Conservation (phyloP, 2,888 invertebrate genomes). For the Drosophila differens region DNA sequence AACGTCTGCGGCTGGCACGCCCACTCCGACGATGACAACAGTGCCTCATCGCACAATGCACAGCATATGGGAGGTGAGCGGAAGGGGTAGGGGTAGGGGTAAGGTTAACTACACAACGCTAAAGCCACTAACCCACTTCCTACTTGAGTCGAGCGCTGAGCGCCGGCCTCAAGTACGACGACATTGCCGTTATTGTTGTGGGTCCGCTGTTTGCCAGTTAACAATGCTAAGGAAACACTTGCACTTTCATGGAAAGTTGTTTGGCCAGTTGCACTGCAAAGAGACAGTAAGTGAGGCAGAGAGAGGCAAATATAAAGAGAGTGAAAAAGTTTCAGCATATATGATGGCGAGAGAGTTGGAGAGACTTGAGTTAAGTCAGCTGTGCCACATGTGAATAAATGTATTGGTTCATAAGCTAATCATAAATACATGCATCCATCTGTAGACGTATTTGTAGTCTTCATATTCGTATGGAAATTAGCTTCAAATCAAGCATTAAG, state of each 20-base stretch:
- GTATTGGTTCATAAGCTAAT: conserved; percentile 19
- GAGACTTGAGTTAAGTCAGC: conserved; percentile 23
- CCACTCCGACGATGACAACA: conserved; percentile 20
- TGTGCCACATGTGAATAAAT: conserved; percentile 26
- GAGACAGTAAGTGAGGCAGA: conserved; percentile 9
- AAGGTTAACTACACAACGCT: conserved; percentile 7
- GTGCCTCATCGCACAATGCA: conserved; percentile 28
- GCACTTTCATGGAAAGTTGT: conserved; percentile 80
- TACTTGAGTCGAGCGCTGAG: conserved; percentile 46
- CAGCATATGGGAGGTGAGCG: background rate
- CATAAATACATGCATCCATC: conserved; percentile 12
- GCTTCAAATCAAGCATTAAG: conserved; percentile 20
- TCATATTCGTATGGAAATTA: conserved; percentile 55
- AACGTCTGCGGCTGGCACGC: conserved; percentile 30
- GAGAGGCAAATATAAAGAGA: background rate
- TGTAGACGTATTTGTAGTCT: conserved; percentile 1
- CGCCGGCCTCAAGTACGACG: conserved; percentile 48
- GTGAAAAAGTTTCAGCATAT: background rate
- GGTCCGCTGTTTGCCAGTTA: conserved; percentile 12
- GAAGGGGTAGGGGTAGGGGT: background rate
- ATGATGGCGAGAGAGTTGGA: background rate
- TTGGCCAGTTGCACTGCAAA: conserved; percentile 50
- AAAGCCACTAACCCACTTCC: conserved; percentile 76
- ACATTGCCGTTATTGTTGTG: conserved; percentile 48
- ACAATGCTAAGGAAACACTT: conserved; percentile 80